Evolutionary conservation across 2,113 vertebrate species (phyloP), one percentile per base, ranked within the genome.

Genomic region (Indicator maculatus): DNA sequence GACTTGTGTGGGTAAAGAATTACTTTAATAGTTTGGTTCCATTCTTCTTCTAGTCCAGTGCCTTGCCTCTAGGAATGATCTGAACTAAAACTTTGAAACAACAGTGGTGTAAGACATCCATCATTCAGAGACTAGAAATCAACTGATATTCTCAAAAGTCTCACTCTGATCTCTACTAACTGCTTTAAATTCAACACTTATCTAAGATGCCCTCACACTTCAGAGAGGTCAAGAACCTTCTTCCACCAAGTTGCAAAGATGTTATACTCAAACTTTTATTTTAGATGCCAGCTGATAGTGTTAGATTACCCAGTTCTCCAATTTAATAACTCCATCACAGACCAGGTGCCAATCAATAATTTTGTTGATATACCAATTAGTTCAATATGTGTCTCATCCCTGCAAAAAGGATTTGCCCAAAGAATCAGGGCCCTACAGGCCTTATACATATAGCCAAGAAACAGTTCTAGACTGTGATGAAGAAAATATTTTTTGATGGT

Each of bases 301-400:
- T 59, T 8, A 38, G 27, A 58, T 72, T 53, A 45, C 16, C 15
- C 23, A 61, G n/a, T 50, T 9, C 47, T 21, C 45, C 18, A 9
- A 3, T 21, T 31, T 44, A 60, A 31, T 69, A 47, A 44, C 58
- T 66, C 28, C 17, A 31, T 21, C 14, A 21, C 45, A 72, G 33
- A 55, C 15, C 15, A 70, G 2, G 23, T 65, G 16, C 21, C 2
- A 5, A 0, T 78, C 21, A 50, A 8, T 2, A 58, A 61, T 41
- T 69, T n/a, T 61, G 5, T 36, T 72, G 18, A 36, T 77, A 33
- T 61, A 27, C 18, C 20, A 69, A 9, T 10, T 53, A 58, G 4
- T 38, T 78, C 30, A 58, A 4, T 7, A 21, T 26, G 1, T 47
- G 88, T 92, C 30, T 47, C 10, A 38, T 31, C 10, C 16, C 18